Base-by-base conservation (phyloP, 1,140 invertebrate species). In the Brevipalpus yothersi region DNA sequence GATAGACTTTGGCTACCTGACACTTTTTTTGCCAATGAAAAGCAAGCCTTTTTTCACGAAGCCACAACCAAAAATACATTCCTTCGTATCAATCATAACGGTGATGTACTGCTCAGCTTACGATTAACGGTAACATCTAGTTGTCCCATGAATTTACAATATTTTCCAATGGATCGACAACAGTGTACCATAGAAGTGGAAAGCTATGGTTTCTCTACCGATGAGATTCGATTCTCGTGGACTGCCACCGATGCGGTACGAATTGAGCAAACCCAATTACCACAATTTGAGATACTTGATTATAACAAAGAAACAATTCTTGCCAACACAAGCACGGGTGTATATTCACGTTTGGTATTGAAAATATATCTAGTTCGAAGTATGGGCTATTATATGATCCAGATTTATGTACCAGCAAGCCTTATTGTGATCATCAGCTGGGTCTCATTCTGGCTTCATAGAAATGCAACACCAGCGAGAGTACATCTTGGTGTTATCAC, bases 1-100 rank as follows among this genome's bases (percentile, higher is more conserved):
- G 68, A 75, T 21, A 68, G 68, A 62, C 72, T 77, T 47, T 77
- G 77, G 77, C 68, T 94, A 69, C 92, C 92, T 65, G 91, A 96
- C 75, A 95, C 91, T 64, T 93, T 93, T 77, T 94, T 94, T 77
- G 90, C 75, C 55, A 96, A 95, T 73, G 91, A 95, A 76, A 78
- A 78, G 65, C 72, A 71, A 31, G 71, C 75, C 13, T 75, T 73
- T 60, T 76, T 78, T 60, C 77, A 77, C 65, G 66, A 66, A 55
- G 73, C 76, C 0, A 77, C 77, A 13, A 75, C 75, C 13, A 71
- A 74, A 58, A 77, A 77, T 65, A 75, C 74, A 43, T 77, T 77
- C 61, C 63, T 78, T 9, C 66, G 76, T 13, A 77, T 78, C 49
- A 68, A 69, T 56, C 64, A 68, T 31, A 65, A 70, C 60, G 76